These are phyloP conservation scores for Neosilurus mollespiculum DNA, from an alignment of 2,797 vertebrate species.

Conservation along the genomic window DNA sequence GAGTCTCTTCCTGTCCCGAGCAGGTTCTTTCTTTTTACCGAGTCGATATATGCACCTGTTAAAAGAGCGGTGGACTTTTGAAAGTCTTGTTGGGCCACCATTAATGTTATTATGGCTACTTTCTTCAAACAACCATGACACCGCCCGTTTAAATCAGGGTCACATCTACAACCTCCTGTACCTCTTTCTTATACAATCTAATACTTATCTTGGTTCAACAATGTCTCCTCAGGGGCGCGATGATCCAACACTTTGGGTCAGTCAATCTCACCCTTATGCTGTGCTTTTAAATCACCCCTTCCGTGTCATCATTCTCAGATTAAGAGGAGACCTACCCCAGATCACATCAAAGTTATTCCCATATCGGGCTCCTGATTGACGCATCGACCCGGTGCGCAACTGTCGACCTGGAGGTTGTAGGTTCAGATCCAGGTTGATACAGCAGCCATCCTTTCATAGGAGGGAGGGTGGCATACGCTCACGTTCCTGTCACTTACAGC, in stretches of 20 bases:
- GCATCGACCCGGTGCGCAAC: no score
- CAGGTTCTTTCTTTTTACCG: slow-evolving; percentile 71
- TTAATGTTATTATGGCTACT: no score
- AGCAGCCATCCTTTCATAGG: no score
- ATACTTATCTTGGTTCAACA: no score
- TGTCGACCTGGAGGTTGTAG: no score
- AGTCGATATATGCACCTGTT: not conserved
- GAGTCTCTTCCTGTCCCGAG: slow-evolving; percentile 89
- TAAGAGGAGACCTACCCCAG: not conserved
- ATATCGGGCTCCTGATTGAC: no score
- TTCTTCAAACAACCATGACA: no score
- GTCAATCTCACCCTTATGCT: not conserved
- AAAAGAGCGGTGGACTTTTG: no score
- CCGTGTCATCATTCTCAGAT: not conserved
- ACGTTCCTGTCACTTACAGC: no score
- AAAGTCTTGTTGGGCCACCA: no score
- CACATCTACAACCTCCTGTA: not conserved
- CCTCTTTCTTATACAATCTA: not conserved
- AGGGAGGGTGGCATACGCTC: no score
- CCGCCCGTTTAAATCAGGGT: not conserved
- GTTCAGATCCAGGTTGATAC: no score
- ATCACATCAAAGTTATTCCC: not conserved
- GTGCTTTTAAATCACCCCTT: not conserved
- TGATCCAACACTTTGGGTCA: not conserved
- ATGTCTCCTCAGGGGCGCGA: not conserved